Evolutionary conservation across 2,113 vertebrate species (phyloP), one percentile per base, ranked within the genome.

Genomic region (Percina caprodes): DNA sequence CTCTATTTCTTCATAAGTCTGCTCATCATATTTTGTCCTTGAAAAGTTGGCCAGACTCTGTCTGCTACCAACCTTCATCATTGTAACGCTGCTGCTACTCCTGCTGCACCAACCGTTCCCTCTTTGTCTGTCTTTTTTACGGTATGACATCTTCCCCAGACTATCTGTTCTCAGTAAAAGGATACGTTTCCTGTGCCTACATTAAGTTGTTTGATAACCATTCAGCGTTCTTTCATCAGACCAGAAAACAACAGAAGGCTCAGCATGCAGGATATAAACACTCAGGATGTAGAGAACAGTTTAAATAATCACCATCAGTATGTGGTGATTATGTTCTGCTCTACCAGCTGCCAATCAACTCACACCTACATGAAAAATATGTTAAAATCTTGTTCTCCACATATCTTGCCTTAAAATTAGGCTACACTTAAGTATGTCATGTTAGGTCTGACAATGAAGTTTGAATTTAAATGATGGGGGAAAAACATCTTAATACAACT

Each of bases 1-100:
- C 52, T 35, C n/a, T n/a, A 16, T 48, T 69, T 82, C 86, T 33
- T 68, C 73, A 71, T 80, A 59, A 61, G 13, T 19, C 55, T 23
- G 18, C 14, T 19, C 0, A 0, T 73, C 60, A 67, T 35, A 60
- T 70, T 81, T 78, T 30, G 2, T 55, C 46, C 52, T 26, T 55
- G 16, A 69, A 11, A 35, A 14, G 51, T 26, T 69, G 30, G 51
- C 52, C 26, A 61, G 48, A 30, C 18, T 54, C 33, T 18, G 48
- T 74, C 77, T 72, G n/a, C 61, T 26, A 23, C 59, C 1, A 10
- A 9, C 59, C 39, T 80, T 62, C 10, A 0, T 51, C 46, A 56
- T 14, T 46, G 54, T 52, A 73, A n/a, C 8, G 0, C 54, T 45
- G 56, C 55, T 26, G 55, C 35, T 30, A 18, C 52, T 55, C 24